A percentile compares a stretch with the other conserved stretches of the same genome.
Evolutionary conservation across 2,113 vertebrate species (phyloP).

Genomic region (Mustelus asterias): DNA sequence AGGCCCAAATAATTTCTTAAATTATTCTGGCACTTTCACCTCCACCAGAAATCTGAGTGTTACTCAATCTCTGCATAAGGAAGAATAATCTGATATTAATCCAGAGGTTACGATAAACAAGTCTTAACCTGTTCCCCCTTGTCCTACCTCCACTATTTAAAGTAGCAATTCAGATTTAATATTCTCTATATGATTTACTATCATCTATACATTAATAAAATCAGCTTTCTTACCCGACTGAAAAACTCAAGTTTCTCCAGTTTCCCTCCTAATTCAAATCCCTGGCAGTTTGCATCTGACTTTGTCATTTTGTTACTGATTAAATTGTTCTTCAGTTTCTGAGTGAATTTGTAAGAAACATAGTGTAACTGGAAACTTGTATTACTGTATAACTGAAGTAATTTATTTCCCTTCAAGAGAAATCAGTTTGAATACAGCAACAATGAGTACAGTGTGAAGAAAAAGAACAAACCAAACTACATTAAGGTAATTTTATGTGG

Average conservation of each 20-base stretch:
- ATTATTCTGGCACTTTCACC: too few relatives aligned
- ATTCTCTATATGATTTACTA: too few relatives aligned
- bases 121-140: too few relatives aligned
- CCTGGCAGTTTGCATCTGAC: not conserved
- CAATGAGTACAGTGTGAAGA: conserved; percentile 64
- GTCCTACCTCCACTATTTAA: too few relatives aligned
- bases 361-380: conserved; percentile 24
- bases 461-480: conserved; percentile 61
- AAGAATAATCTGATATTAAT: too few relatives aligned
- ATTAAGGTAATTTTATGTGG: conserved; percentile 60
- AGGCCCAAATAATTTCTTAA: too few relatives aligned
- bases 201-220: too few relatives aligned
- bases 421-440: conserved; percentile 72
- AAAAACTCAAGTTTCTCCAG: not conserved
- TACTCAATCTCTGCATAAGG: too few relatives aligned
- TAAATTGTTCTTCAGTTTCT: not conserved
- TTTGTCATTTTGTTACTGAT: not conserved
- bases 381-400: not conserved
- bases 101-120: too few relatives aligned
- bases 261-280: not conserved
- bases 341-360: not conserved
- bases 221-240: not conserved
- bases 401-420: conserved; percentile 57
- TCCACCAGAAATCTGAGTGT: too few relatives aligned
- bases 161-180: too few relatives aligned